Evolutionary conservation across 2,888 invertebrate genomes (phyloP), one percentile per base, ranked within the genome.

Genomic region (Conomelus anceps): DNA sequence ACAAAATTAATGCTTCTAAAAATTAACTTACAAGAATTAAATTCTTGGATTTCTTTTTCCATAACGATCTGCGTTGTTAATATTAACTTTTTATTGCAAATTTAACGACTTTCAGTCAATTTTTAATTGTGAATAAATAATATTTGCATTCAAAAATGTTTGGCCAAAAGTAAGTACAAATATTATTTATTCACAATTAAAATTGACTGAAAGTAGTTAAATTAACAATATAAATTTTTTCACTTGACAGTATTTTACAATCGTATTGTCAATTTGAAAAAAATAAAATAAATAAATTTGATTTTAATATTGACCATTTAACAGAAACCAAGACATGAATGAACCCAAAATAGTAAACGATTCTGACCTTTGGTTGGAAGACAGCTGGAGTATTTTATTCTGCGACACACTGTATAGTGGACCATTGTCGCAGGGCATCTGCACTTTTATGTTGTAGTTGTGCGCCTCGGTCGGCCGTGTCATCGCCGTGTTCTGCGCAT

Each of bases 401-500:
- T 97, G 98, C 86, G 98, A 98, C 26, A 98, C 98, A 93, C 97
- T 97, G 93, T 98, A 98, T 91, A 96, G 96, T 92, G 96, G 95
- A 63, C 98, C 98, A 93, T 97, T 97, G 92, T 96, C 96, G 93
- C 97, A 97, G 0, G 97, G 97, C 95, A 97, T 96, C 91, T 97
- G 94, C 20, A 92, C 92, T 88, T 92, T 92, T 22, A 92, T 90
- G 88, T 92, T 92, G 90, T 92, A 92, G 89, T 92, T 92, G 13
- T 92, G 91, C 84, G 91, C 91, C 89, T 92, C 92, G 7, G 91
- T 91, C 1, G 91, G 90, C 9, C 89, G 90, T 20, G 91, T 90
- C 20, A 91, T 92, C 20, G 91, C 90, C 0, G 91, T 91, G n/a
- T 92, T 92, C 6, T 91, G 92, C 3, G 92, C 92, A 13, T 92